phyloP scores from a whole-genome alignment of 2,888 invertebrate species.

The Ellobium chinense region DNA sequence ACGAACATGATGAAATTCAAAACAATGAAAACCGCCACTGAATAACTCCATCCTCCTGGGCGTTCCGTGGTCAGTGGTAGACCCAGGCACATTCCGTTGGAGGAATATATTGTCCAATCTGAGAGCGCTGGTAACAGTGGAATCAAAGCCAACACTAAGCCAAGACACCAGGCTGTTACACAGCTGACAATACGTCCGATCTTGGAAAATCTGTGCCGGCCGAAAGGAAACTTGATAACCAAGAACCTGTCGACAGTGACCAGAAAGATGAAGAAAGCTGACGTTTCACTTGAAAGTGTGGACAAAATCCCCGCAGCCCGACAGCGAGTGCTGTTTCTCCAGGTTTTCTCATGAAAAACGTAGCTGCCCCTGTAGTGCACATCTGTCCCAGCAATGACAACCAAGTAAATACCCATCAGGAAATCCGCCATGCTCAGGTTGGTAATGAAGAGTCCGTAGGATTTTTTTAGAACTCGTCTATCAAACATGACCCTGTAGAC shows the following conservation, averaged over 20 bases:
- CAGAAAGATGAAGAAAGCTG: conserved; percentile 82
- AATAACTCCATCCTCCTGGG: not conserved
- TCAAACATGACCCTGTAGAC: conserved; percentile 56
- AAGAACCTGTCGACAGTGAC: conserved; percentile 84
- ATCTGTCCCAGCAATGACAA: conserved; percentile 57
- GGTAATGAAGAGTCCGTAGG: not conserved
- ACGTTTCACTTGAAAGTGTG: conserved; percentile 82
- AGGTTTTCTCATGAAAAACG: conserved; percentile 55
- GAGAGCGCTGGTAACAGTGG: too few species aligned
- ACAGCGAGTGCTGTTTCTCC: conserved; percentile 59
- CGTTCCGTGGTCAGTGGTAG: not conserved
- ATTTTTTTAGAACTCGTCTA: conserved; percentile 45
- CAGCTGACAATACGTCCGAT: too few species aligned
- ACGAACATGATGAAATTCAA: not conserved
- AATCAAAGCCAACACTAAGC: too few species aligned
- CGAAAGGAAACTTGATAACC: conserved; percentile 83
- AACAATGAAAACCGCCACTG: conserved; percentile 1
- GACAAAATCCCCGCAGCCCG: conserved; percentile 57
- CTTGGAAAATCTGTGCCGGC: conserved; percentile 56
- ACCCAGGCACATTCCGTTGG: conserved; percentile 7
- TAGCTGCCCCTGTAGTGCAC: conserved; percentile 54
- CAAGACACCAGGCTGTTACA: too few species aligned
- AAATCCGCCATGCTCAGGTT: conserved; percentile 52
- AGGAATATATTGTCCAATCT: not conserved
- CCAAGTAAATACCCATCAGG: conserved; percentile 59